Evolutionary conservation across 2,888 invertebrate genomes (phyloP), one percentile per base, ranked within the genome.

Genomic region (Pammene aurita): DNA sequence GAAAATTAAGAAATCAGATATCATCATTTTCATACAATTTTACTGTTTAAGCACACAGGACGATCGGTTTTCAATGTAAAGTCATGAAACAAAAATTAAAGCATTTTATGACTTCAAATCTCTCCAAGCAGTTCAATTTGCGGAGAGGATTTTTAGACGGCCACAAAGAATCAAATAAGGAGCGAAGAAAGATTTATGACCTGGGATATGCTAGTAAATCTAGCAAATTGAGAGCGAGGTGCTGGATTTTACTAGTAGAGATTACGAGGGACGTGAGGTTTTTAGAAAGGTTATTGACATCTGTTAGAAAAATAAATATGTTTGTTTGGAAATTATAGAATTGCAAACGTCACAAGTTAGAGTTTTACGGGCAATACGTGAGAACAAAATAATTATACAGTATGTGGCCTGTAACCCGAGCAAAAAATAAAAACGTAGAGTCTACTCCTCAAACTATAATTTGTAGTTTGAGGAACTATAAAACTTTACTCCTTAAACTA

Each of bases 141-240:
- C n/a, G 13, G 38, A 62, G 14, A 18, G 61, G 38, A 52, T 52
- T 41, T 61, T 26, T 10, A 62, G 50, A 52, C 41, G 61, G 13
- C 18, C 16, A 41, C 50, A 41, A 62, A 52, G 38, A 52, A 62
- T 62, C 62, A 52, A 62, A 62, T 62, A 52, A 62, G 62, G 62
- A 52, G 38, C 41, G 38, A 52, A 41, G 52, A 10, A 18, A 41
- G 26, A 62, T 62, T 62, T 62, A 62, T 52, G 35, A 14, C 52
- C 50, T 13, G 10, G 41, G 50, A 26, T 38, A 16, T 62, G 50
- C 41, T 38, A 18, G 41, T 52, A 62, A 62, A 62, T 62, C 62
- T 41, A n/a, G 62, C 18, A 62, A 62, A 52, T 41, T 52, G 38
- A 62, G 50, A 18, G 7, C 16, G 54, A 52, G 38, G 18, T 52